These are phyloP conservation scores for Hydropotes inermis DNA, from an alignment of 2,113 vertebrate genomes.

Conservation along the genomic window DNA sequence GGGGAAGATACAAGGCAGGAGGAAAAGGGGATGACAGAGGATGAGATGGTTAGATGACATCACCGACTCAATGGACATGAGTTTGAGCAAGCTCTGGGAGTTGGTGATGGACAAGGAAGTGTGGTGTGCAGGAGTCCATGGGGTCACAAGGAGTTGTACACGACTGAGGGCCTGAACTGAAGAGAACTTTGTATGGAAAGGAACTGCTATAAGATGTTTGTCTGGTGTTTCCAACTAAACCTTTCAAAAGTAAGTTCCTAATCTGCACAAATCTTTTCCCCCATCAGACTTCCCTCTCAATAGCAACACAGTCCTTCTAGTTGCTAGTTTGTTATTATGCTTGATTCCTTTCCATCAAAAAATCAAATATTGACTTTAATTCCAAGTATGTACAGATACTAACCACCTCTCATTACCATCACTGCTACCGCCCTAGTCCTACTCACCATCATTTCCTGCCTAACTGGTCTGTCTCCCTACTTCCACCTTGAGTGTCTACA, in stretches of 20 bases:
- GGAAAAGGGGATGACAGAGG: not conserved
- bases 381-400: not conserved
- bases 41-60: not conserved
- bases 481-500: not conserved
- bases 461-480: not conserved
- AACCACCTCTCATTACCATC: not conserved
- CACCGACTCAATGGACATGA: not conserved
- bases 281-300: not conserved
- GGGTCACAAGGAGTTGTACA: not conserved
- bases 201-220: not conserved
- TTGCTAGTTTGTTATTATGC: not conserved
- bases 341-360: not conserved
- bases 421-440: not conserved
- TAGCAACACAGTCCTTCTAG: not conserved
- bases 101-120: not conserved
- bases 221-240: not conserved
- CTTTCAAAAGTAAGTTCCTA: not conserved
- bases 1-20: not conserved
- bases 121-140: not conserved
- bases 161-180: not conserved
- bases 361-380: not conserved
- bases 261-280: not conserved
- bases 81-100: not conserved
- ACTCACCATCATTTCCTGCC: not conserved
- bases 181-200: not conserved